Percentiles rank a stretch among this genome's conserved stretches.
Evolutionary conservation across 2,113 vertebrate genomes (phyloP).

Genomic region (Ibidorhyncha struthersii): DNA sequence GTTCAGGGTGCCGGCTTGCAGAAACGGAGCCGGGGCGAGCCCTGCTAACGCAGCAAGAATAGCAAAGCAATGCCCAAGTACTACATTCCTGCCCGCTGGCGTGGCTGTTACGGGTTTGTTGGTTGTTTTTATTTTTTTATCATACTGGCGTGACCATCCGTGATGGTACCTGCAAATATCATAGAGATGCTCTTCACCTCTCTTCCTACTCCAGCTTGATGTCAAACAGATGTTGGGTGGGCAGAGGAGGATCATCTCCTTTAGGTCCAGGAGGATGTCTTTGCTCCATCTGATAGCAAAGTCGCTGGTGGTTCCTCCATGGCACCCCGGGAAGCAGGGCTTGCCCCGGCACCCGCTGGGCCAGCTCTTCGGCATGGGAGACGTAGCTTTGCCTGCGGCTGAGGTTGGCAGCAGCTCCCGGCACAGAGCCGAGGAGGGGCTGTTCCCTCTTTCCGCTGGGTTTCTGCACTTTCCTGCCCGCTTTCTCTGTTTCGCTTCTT

Average conservation of each 20-base stretch:
- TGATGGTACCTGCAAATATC: accelerated
- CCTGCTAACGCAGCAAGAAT: neutral
- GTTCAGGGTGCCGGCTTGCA: accelerated
- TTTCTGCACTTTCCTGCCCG: neutral
- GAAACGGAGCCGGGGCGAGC: accelerated
- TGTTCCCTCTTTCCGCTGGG: neutral
- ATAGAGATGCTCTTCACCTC: neutral
- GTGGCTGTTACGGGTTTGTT: accelerated
- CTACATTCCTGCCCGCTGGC: accelerated
- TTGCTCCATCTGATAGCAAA: accelerated
- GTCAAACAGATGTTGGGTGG: neutral
- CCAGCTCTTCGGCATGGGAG: accelerated
- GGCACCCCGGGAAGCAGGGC: accelerated
- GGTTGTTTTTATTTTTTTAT: neutral
- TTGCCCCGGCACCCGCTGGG: accelerated
- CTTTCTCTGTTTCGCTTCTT: neutral
- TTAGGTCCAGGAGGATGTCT: neutral
- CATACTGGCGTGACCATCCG: accelerated
- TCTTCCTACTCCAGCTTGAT: neutral
- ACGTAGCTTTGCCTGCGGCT: neutral
- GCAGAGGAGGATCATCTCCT: neutral
- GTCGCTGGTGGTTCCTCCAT: neutral
- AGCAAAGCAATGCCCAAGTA: neutral
- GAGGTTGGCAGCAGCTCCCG: neutral
- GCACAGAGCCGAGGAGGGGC: neutral